Evolutionary conservation across 1,140 invertebrate species (phyloP).

Genomic region (Neuroterus valhalla): DNA sequence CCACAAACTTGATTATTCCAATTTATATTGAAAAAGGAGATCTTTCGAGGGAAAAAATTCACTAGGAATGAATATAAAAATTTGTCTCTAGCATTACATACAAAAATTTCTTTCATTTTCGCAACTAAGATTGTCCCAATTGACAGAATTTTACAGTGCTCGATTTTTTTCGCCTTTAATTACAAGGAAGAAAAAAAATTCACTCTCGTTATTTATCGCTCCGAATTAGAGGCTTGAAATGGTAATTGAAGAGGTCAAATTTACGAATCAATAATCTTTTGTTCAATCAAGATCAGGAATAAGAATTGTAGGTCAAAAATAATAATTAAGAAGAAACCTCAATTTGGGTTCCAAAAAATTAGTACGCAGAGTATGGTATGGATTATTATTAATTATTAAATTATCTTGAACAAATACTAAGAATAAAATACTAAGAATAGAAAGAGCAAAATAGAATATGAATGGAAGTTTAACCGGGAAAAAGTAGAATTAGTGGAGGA

Average conservation of each 20-base stretch:
- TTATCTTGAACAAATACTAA: no score
- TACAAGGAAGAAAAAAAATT: constrained; percentile 16
- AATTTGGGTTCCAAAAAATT: no score
- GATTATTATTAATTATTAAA: no score
- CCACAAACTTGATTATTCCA: background rate
- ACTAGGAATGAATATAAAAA: background rate
- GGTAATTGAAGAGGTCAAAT: background rate
- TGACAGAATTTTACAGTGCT: background rate
- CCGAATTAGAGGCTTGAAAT: constrained; percentile 14
- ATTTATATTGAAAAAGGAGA: background rate
- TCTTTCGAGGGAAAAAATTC: background rate
- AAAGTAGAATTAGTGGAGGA: no score
- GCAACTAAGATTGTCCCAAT: background rate
- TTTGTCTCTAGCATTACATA: background rate
- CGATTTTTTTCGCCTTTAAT: constrained; percentile 5
- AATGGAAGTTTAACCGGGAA: no score
- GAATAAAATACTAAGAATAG: no score
- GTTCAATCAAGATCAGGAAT: constrained; percentile 15
- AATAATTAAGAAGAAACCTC: background rate
- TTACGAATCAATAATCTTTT: constrained; percentile 7
- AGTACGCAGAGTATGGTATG: background rate
- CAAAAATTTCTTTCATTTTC: background rate
- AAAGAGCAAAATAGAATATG: no score
- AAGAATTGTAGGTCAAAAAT: background rate
- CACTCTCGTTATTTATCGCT: background rate